Conservation (phyloP, 2,113 vertebrate species). For the Solenodon paradoxus region DNA sequence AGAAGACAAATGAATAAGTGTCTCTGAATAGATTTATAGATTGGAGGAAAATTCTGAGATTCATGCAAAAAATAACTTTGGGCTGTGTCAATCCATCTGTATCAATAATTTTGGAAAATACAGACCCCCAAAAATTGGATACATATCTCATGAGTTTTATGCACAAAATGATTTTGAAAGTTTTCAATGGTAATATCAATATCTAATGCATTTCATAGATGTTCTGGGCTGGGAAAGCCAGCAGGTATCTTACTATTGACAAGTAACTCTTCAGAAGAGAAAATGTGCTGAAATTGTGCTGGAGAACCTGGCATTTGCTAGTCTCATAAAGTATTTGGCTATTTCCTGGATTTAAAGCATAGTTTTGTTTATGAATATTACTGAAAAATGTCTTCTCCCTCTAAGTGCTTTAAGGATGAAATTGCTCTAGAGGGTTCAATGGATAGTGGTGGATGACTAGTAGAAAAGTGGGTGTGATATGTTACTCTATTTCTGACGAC, state of each 20-base stretch:
- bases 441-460: too few relatives aligned
- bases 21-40: conserved; percentile 27
- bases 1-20: background rate
- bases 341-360: background rate
- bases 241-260: background rate
- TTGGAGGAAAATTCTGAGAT: conserved; percentile 36
- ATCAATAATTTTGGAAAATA: background rate
- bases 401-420: background rate
- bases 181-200: background rate
- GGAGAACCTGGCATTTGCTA: background rate
- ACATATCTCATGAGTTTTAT: background rate
- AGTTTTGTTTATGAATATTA: background rate
- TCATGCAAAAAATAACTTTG: background rate
- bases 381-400: background rate
- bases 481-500: too few relatives aligned
- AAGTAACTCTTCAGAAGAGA: background rate
- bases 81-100: background rate
- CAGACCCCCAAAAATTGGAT: background rate
- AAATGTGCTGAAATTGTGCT: background rate
- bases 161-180: background rate
- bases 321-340: background rate
- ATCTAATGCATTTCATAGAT: background rate
- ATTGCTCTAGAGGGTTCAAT: too few relatives aligned
- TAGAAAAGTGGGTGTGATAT: too few relatives aligned
- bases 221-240: background rate